phyloP scores from a whole-genome alignment of 2,797 vertebrate species.

The Girardinus metallicus region DNA sequence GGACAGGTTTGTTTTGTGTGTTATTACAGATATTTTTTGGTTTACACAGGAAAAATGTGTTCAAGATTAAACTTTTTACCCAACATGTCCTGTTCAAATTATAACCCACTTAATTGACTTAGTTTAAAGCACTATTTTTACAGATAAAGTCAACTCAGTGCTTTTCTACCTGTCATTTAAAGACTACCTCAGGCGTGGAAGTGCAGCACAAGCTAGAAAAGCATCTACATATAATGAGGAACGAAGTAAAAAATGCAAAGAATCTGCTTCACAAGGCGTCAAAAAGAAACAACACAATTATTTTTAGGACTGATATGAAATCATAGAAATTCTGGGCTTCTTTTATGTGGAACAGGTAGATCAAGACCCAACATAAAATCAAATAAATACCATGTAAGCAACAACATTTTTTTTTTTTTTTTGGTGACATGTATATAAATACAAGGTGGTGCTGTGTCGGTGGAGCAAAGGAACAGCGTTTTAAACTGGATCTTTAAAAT shows the following conservation, averaged over 20 bases:
- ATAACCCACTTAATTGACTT: neutral
- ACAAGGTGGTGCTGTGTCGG: neutral
- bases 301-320: neutral
- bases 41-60: neutral
- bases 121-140: neutral
- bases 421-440: neutral
- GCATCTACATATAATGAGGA: neutral
- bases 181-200: neutral
- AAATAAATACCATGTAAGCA: neutral
- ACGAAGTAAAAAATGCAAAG: neutral
- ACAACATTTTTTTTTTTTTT: neutral
- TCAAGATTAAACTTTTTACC: neutral
- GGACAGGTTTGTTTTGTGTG: neutral
- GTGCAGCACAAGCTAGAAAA: neutral
- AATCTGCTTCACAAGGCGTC: neutral
- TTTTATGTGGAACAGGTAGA: too few relatives aligned
- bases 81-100: neutral
- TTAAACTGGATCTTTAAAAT: neutral
- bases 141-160: neutral
- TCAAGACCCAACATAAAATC: neutral
- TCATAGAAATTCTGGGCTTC: neutral
- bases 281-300: neutral
- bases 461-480: neutral
- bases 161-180: neutral
- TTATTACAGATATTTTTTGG: neutral